Evolutionary conservation across 2,888 invertebrate genomes (phyloP), one percentile per base, ranked within the genome.

Genomic region (Pegoplata infirma): DNA sequence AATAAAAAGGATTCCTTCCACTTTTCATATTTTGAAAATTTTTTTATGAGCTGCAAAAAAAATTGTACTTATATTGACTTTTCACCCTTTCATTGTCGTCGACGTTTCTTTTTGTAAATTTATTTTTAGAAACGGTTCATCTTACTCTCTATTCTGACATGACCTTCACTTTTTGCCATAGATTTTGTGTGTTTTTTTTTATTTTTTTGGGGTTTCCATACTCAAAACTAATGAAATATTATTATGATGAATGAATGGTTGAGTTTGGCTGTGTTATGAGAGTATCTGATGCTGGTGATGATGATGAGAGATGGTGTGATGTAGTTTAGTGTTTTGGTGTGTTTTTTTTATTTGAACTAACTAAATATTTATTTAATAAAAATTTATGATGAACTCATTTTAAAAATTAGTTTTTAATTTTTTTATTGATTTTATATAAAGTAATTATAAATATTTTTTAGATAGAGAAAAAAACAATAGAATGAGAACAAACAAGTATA

Each of bases 121-220:
- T 28, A n/a, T 36, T 12, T 36, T 36, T 36, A 36, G 36, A 8
- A 36, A 36, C 12, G n/a, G 5, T 12, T 56, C 28, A 68, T 56
- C 46, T 64, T 17, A 44, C 12, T 40, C 49, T 44, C 49, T 59
- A 44, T 49, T 63, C 16, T 79, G 75, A 71, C 79, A 79, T 74
- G 71, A 75, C 79, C 79, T 79, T 79, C 75, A 79, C 79, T 69
- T 71, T 61, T 75, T 75, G 79, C 61, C 79, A 71, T 63, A 79
- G 8, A 66, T 67, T 77, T 17, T 6, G 12, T 32, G n/a, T 17
- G 21, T 58, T 47, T 19, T 49, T 64, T 40, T 16, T 64, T 51
- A 1, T 51, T 23, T 51, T 5, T 49, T 23, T 51, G n/a, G 16
- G 46, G 58, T 28, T 63, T 61, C 5, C 47, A 14, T 47, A 61